These are phyloP conservation scores for Panthera leo DNA, from an alignment of 2,113 vertebrate species.

Conservation along the genomic window DNA sequence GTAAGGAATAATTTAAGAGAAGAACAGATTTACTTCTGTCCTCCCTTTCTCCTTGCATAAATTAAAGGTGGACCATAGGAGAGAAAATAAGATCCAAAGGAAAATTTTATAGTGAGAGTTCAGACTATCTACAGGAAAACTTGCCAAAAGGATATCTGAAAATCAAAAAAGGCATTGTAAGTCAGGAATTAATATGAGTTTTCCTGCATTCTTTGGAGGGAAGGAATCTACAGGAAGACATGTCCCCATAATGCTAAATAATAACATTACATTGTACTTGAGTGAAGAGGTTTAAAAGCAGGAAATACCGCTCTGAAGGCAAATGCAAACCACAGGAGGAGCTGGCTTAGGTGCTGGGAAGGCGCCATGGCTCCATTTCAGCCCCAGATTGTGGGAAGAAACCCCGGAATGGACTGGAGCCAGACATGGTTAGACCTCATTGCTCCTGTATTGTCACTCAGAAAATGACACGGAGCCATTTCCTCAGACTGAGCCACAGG, in stretches of 20 bases:
- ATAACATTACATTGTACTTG: background rate
- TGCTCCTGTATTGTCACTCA: background rate
- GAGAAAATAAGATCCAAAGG: background rate
- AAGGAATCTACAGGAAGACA: background rate
- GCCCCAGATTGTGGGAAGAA: background rate
- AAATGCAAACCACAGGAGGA: background rate
- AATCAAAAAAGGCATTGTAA: background rate
- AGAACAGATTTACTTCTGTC: background rate
- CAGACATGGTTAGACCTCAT: background rate
- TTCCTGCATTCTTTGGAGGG: background rate
- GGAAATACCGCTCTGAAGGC: background rate
- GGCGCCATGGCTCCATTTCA: fast-evolving
- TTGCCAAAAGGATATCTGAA: background rate
- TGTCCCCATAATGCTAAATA: too few relatives aligned
- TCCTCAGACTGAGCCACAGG: background rate
- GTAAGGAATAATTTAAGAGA: background rate
- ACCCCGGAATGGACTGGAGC: background rate
- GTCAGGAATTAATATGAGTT: background rate
- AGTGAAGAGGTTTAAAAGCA: background rate
- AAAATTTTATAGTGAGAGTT: background rate
- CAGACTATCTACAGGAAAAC: background rate
- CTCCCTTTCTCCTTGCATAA: background rate
- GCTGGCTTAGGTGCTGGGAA: background rate
- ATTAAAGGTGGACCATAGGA: background rate
- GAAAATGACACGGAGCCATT: background rate